Conservation (phyloP, 2,888 invertebrate genomes). For the Abrostola tripartita region DNA sequence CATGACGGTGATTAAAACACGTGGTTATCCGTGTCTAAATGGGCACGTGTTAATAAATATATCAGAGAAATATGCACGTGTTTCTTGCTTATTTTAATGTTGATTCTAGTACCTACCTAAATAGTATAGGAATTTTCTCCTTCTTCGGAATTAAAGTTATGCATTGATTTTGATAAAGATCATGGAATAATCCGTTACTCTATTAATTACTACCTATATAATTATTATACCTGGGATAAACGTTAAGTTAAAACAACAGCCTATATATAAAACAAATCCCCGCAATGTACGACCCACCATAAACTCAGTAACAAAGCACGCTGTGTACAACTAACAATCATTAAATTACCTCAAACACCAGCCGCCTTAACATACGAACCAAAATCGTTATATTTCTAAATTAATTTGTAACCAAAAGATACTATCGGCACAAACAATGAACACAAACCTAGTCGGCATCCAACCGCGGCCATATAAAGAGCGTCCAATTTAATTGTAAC, state of each 20-base stretch:
- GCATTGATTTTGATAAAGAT: too few relatives aligned
- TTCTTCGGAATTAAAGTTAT: too few relatives aligned
- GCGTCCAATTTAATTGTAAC: conserved; percentile 70
- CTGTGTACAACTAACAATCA: conserved; percentile 16
- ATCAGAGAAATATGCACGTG: background rate
- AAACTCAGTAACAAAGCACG: background rate
- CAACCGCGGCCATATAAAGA: conserved; percentile 64
- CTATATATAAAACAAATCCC: background rate
- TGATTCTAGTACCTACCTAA: background rate
- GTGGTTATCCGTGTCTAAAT: conserved; percentile 8
- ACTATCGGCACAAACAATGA: conserved; percentile 62
- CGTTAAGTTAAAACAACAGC: background rate
- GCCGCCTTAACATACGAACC: conserved; percentile 25
- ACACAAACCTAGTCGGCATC: conserved; percentile 57
- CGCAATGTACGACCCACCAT: background rate
- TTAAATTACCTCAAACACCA: conserved; percentile 43
- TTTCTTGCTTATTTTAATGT: background rate
- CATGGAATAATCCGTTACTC: too few relatives aligned
- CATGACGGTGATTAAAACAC: conserved; percentile 31
- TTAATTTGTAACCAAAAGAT: conserved; percentile 67
- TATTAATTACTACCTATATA: too few relatives aligned
- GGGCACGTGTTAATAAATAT: conserved; percentile 6
- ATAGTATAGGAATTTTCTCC: background rate
- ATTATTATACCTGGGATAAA: too few relatives aligned
- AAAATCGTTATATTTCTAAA: conserved; percentile 60